These are phyloP conservation scores for Rhodeus uyekii DNA, from an alignment of 2,797 vertebrate species.

Conservation along the genomic window DNA sequence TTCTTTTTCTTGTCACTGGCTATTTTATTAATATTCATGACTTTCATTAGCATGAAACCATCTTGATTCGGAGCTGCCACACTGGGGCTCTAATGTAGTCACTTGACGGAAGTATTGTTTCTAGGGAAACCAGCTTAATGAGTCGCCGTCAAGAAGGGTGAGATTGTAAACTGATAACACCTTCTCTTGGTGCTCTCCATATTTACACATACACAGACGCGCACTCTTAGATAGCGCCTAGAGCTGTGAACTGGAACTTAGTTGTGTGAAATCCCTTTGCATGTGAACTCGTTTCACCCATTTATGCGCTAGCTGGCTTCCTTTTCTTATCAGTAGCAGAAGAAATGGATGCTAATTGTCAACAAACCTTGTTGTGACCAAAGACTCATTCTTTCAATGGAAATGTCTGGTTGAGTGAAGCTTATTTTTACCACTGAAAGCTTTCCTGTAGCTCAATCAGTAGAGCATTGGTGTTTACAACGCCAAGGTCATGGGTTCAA, in stretches of 20 bases:
- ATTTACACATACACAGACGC: constrained; percentile 40
- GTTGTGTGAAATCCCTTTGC: constrained; percentile 67
- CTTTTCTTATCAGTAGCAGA: not conserved
- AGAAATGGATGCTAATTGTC: constrained; percentile 1
- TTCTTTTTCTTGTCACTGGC: constrained; percentile 38
- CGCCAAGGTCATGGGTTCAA: no score
- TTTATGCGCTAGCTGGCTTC: not conserved
- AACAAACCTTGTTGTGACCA: not conserved
- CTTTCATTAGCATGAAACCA: constrained; percentile 56
- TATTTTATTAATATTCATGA: constrained; percentile 58
- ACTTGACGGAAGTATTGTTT: constrained; percentile 57
- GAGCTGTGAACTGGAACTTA: constrained; percentile 61
- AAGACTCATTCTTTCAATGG: not conserved
- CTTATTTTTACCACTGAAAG: no score
- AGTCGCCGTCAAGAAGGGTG: constrained; percentile 47
- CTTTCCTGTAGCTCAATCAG: no score
- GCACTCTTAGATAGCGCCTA: constrained; percentile 59
- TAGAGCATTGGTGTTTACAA: no score
- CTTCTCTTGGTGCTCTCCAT: constrained; percentile 45
- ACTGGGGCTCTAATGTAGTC: constrained; percentile 52
- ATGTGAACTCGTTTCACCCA: constrained; percentile 31
- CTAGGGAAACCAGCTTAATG: constrained; percentile 57
- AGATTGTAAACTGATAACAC: constrained; percentile 59
- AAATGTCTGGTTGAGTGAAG: not conserved
- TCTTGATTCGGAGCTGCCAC: constrained; percentile 27